phyloP scores from a whole-genome alignment of 2,797 vertebrate genomes.

The Sebastolobus altivelis region DNA sequence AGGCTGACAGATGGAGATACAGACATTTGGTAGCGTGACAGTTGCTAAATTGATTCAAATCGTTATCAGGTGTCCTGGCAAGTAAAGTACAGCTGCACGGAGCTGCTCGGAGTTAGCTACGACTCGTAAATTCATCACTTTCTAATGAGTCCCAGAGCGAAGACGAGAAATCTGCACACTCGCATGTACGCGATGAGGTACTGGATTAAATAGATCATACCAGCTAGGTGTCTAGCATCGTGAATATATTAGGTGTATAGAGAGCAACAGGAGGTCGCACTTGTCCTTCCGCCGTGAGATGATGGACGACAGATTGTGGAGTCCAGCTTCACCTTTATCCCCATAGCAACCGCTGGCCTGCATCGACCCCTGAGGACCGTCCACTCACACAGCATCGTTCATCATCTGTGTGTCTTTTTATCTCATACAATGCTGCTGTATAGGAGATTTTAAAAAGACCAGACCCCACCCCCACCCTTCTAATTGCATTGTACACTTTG shows the following conservation, averaged over 20 bases:
- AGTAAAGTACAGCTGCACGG: not conserved
- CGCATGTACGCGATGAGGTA: not conserved
- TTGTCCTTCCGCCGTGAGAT: not conserved
- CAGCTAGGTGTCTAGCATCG: not conserved
- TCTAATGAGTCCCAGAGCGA: conserved; percentile 41
- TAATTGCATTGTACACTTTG: conserved; percentile 32
- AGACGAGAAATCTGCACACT: conserved; percentile 3
- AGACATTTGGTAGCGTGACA: conserved; percentile 10
- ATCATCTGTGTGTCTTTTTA: not conserved
- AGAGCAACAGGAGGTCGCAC: not conserved
- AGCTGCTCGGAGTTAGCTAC: conserved; percentile 40
- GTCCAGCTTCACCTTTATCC: not conserved
- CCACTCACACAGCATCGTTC: not conserved
- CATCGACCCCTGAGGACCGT: not conserved
- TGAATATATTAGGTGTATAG: not conserved
- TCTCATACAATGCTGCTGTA: not conserved
- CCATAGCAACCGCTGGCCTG: not conserved
- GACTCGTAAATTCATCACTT: conserved; percentile 50
- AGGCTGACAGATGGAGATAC: not conserved
- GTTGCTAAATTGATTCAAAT: conserved; percentile 38
- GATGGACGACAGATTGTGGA: not conserved
- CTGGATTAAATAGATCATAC: not conserved
- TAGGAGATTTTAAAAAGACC: not conserved
- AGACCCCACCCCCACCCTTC: not conserved
- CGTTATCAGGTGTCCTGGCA: conserved; percentile 55